Base-by-base conservation (phyloP, 2,888 invertebrate genomes). In the Stegophylla sp. region DNA sequence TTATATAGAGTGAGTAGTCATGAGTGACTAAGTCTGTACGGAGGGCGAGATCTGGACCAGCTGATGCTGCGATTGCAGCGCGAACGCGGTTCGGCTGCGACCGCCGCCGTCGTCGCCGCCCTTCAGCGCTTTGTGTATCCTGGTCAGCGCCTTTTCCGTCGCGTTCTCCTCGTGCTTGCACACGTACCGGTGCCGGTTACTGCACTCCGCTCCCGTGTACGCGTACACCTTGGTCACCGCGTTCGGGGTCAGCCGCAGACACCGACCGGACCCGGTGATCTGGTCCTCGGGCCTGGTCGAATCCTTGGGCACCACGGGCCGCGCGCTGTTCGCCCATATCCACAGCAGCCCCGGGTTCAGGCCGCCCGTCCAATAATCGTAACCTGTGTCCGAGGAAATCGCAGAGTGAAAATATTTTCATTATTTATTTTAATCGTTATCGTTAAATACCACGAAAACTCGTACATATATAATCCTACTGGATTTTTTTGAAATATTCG, bases 271-370 rank as follows among this genome's bases (percentile, higher is more conserved):
- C 23, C 92, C 93, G 66, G 87, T 86, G 56, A 91, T 90, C 10
- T 81, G 82, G 72, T 85, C 85, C 67, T 88, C 88, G 7, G 84
- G 84, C n/a, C 87, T 85, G 5, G 82, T 82, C n/a, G 83, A 83
- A 45, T 84, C 83, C 20, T 84, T 84, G 28, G 85, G 84, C 3
- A 84, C 82, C 51, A 94, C 91, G 0, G 94, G 93, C 82, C 91
- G 90, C 0, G 93, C 94, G 45, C 92, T 93, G 85, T 92, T 92
- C 17, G 94, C 91, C 94, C 94, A 94, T 86, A 94, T 94, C 94
- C 94, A 94, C 73, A 94, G 88, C 17, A 94, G 88, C 1, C 94
- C 94, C 0, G 94, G 94, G 88, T 94, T 94, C 82, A 94, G 88
- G 0, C 94, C 94, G 45, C 93, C 94, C 17, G 93, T 91, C 94